Base-by-base conservation (phyloP, 2,888 invertebrate species). In the Zygothrica quintamaculata region DNA sequence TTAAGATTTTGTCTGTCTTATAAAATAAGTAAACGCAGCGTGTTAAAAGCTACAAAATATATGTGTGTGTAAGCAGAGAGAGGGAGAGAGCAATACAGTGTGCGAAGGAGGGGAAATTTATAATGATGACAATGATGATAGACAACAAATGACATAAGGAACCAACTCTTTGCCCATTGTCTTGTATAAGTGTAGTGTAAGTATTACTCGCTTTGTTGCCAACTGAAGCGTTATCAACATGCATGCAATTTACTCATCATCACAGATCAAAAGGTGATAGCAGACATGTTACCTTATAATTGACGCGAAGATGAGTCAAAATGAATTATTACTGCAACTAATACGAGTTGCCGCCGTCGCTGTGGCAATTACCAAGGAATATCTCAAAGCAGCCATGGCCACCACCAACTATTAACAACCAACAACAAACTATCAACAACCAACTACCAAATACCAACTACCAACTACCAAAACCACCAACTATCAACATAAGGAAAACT, bases 221-320 rank as follows among this genome's bases (percentile, higher is more conserved):
- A 80, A 85, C 76, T 86, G 84, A 78, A 81, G 84, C 86, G 81
- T 81, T 86, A 84, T 84, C 79, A 67, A 73, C 64, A 62, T 73
- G 80, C 89, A 89, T 89, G 89, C 89, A 88, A 89, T 89, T 84
- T 88, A 84, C 89, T 89, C 89, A 89, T 89, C 89, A 89, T 88
- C 87, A 78, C 81, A 84, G 88, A 87, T 89, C 87, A 85, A 82
- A 72, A 89, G 82, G 82, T 88, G 89, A 88, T 89, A 88, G 84
- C 71, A 65, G 76, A 75, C 85, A 87, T 81, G 81, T 87, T 86
- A 79, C 74, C 70, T 86, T 88, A 82, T 88, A 86, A 88, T 88
- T 85, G 86, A 82, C 67, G 86, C 77, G 84, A 77, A 78, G 76
- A 88, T 88, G 81, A 84, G 77, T 68, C 70, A 66, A 81, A 87